A percentile compares a stretch with the other conserved stretches of the same genome.
phyloP scores from a whole-genome alignment of 1,140 invertebrate genomes.

The Dendroctonus ponderosae region DNA sequence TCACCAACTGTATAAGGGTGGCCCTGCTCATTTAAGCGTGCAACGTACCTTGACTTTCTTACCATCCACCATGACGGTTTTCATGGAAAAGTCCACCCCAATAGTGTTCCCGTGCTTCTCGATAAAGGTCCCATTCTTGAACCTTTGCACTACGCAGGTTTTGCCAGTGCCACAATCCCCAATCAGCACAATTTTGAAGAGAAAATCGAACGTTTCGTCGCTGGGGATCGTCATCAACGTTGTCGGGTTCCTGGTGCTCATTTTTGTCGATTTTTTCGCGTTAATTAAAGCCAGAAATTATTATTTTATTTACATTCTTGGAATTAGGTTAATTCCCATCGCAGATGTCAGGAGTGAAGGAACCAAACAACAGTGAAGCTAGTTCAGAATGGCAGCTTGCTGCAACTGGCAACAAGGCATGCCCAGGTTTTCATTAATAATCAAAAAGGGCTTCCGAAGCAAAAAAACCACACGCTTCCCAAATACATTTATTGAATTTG shows the following conservation, averaged over 20 bases:
- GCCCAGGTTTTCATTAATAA: no score
- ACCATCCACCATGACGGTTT: conserved; percentile 87
- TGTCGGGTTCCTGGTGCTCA: conserved; percentile 44
- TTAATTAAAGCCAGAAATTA: conserved; percentile 9
- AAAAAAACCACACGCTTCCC: no score
- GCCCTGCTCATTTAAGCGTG: no score
- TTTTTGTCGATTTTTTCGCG: conserved; percentile 15
- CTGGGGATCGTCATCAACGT: conserved; percentile 51
- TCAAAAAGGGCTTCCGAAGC: no score
- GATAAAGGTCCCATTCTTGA: conserved; percentile 90
- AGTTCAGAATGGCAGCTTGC: no score
- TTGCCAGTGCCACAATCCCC: conserved; percentile 83
- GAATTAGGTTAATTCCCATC: no score
- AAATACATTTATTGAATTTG: no score
- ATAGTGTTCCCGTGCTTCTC: conserved; percentile 93
- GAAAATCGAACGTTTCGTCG: conserved; percentile 74
- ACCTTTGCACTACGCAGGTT: conserved; percentile 86
- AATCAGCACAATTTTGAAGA: conserved; percentile 82
- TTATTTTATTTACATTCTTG: no score
- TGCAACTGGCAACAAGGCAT: no score
- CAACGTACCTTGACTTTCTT: conserved; percentile 94
- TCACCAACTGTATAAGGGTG: no score
- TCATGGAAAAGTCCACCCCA: conserved; percentile 96
- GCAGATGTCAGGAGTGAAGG: no score
- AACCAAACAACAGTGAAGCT: no score